Conservation (phyloP, 2,888 invertebrate species). For the Xanthostigma xanthostigma region DNA sequence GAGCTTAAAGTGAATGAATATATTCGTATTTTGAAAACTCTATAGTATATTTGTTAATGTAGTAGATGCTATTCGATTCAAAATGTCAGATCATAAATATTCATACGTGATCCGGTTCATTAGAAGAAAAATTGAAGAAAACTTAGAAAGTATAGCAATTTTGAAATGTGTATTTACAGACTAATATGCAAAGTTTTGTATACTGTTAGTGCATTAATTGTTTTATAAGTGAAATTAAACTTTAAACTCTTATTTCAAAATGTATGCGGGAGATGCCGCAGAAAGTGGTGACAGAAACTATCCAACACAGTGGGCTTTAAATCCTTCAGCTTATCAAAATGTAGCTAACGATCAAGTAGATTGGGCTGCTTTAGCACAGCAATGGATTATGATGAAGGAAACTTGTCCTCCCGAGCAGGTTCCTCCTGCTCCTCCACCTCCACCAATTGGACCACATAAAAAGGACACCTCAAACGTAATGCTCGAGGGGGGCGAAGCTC, state of each 20-base stretch:
- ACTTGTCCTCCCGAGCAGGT: conserved; percentile 39
- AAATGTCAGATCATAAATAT: too few relatives aligned
- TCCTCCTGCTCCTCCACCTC: conserved; percentile 43
- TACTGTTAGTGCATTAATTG: too few relatives aligned
- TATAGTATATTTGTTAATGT: too few relatives aligned
- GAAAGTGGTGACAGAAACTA: conserved; percentile 28
- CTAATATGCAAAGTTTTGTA: too few relatives aligned
- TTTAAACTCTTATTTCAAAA: not conserved
- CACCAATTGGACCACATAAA: conserved; percentile 18
- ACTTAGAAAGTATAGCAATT: too few relatives aligned
- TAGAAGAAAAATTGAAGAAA: too few relatives aligned
- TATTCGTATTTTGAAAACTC: too few relatives aligned
- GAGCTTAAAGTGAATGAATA: too few relatives aligned
- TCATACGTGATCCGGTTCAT: too few relatives aligned
- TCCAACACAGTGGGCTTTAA: conserved; percentile 66
- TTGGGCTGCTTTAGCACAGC: conserved; percentile 92
- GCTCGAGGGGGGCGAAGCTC: conserved; percentile 66
- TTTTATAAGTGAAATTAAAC: too few relatives aligned
- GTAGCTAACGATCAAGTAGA: conserved; percentile 78
- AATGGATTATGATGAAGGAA: conserved; percentile 95
- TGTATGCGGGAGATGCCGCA: not conserved
- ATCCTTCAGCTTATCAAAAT: conserved; percentile 69
- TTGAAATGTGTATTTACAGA: too few relatives aligned
- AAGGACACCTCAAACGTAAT: conserved; percentile 16
- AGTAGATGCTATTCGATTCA: too few relatives aligned